Evolutionary conservation across 2,113 vertebrate species (phyloP), one percentile per base, ranked within the genome.

Genomic region (Ranitomeya imitator): DNA sequence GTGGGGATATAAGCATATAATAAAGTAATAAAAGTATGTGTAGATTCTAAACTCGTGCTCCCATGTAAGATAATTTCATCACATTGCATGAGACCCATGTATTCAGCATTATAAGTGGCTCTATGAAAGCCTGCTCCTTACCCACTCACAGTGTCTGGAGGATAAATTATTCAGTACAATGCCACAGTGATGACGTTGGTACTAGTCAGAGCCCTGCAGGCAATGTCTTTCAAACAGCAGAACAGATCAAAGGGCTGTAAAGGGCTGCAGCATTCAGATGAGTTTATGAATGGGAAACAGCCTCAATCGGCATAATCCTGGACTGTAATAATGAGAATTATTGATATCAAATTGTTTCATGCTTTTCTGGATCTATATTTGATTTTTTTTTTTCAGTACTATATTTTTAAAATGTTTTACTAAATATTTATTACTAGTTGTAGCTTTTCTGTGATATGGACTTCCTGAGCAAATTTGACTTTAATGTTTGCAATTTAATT

Each of bases 161-260:
- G 51, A 79, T 86, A 67, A 86, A 79, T 86, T 19, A 86, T 77
- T 79, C 57, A 79, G 76, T 15, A 6, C 60, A 65, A 67, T 57
- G 6, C 59, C 19, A 65, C 45, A 10, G 59, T 23, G 60, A 79
- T 67, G 74, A 67, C 60, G 85, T 16, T 55, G 45, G 74, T 78
- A 55, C 31, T 7, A 65, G 85, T 86, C 74, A 67, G 31, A 65
- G 76, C 85, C 60, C 85, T 31, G 85, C 59, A 79, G 85, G 60
- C 74, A 86, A 45, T 78, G n/a, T n/a, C 59, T 77, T 86, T 78
- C 15, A 78, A 52, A 86, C 74, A 18, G 57, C n/a, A 78, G 54
- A 79, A 63, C 19, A 45, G 11, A 19, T 31, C 23, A 76, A 31
- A 31, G 26, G 26, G 26, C 26, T 60, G 60, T 26, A n/a, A 26